These are phyloP conservation scores for Rhinopomastus cyanomelas DNA, from an alignment of 2,113 vertebrate genomes.

Conservation along the genomic window DNA sequence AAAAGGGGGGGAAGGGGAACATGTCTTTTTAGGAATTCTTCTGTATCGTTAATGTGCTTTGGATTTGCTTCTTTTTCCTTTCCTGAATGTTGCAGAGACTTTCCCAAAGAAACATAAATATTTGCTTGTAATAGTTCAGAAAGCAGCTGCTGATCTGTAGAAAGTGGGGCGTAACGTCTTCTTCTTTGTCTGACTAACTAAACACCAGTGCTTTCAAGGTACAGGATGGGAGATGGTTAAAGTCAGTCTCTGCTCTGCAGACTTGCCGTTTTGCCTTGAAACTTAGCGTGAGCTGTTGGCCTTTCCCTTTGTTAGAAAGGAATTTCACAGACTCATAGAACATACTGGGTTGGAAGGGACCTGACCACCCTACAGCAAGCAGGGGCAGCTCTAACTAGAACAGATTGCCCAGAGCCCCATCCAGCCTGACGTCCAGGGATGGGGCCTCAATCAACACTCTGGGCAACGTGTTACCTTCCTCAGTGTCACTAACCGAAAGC, in stretches of 20 bases:
- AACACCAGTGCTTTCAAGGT: neutral
- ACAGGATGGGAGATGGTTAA: neutral
- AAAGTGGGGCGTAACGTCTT: neutral
- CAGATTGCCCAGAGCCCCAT: too few species aligned
- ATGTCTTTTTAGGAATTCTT: slow-evolving; percentile 1
- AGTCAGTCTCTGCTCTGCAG: neutral
- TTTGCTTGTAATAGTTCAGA: neutral
- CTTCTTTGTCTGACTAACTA: neutral
- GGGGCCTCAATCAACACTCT: too few species aligned
- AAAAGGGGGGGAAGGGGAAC: neutral
- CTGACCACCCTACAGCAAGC: too few species aligned
- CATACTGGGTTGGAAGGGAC: too few species aligned
- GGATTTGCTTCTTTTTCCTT: neutral
- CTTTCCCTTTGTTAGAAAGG: neutral
- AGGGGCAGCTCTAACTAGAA: too few species aligned
- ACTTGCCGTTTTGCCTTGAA: neutral
- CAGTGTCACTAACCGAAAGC: neutral
- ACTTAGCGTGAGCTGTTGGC: neutral
- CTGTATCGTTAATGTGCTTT: slow-evolving; percentile 16
- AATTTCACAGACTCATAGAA: neutral
- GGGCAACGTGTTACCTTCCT: neutral
- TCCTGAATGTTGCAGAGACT: neutral
- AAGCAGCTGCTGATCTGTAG: neutral
- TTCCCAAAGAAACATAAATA: neutral
- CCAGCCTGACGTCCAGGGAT: too few species aligned